Evolutionary conservation across 2,113 vertebrate genomes (phyloP).

Genomic region (Trichechus manatus): DNA sequence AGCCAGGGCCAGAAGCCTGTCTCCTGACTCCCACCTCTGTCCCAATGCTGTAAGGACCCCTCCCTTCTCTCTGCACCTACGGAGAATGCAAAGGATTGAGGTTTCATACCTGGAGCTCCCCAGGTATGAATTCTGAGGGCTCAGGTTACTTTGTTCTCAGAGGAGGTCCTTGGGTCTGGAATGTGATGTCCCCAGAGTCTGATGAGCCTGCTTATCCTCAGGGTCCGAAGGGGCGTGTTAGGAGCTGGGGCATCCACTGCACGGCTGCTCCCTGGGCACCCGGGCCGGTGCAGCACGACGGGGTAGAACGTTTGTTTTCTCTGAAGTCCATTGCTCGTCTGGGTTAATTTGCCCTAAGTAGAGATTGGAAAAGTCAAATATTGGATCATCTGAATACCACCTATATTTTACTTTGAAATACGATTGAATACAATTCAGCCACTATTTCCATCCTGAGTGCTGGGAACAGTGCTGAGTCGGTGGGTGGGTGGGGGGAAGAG

Average conservation of each 20-base stretch:
- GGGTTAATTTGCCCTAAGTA: not conserved
- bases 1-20: not conserved
- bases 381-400: not conserved
- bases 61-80: accelerated
- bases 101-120: not conserved
- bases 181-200: not conserved
- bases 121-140: not conserved
- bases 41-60: too few relatives aligned
- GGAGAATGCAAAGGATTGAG: not conserved
- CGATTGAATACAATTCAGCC: not conserved
- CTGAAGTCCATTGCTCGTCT: not conserved
- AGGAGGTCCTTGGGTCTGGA: not conserved
- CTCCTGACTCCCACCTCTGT: not conserved
- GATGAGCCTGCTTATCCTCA: not conserved
- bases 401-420: not conserved
- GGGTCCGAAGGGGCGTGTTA: not conserved
- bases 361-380: not conserved
- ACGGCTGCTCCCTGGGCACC: not conserved
- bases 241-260: not conserved
- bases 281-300: accelerated
- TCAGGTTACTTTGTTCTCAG: not conserved
- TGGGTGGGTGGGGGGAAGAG: accelerated
- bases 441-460: not conserved
- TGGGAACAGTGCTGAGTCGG: not conserved
- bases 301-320: not conserved